A percentile compares a stretch with the other conserved stretches of the same genome.
These are phyloP conservation scores for Myotis yumanensis DNA, from an alignment of 2,113 vertebrate species.

Conservation along the genomic window DNA sequence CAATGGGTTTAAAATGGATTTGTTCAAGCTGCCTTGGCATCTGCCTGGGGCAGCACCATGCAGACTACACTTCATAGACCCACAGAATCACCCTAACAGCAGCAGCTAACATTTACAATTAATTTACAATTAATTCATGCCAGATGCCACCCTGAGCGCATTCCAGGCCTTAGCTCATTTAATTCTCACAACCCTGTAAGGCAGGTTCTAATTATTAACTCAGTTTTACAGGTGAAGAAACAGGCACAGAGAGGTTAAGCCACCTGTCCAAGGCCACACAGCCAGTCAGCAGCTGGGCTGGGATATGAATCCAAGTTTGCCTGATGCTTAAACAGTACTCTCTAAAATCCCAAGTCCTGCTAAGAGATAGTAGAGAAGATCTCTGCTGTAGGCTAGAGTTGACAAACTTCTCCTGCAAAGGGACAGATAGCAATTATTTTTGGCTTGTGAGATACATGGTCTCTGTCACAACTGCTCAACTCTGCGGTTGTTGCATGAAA, in stretches of 20 bases:
- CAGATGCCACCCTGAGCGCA: neutral
- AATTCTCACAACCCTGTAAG: neutral
- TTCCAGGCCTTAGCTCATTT: neutral
- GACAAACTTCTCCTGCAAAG: neutral
- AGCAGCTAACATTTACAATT: neutral
- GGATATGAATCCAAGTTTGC: neutral
- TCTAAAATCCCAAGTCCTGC: neutral
- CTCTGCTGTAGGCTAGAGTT: neutral
- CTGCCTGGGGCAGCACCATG: neutral
- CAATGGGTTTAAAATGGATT: neutral
- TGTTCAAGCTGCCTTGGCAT: neutral
- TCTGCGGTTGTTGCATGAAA: neutral
- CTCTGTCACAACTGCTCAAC: neutral
- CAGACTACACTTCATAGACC: neutral
- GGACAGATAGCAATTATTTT: neutral
- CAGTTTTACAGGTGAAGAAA: constrained; percentile 9
- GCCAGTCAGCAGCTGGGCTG: neutral
- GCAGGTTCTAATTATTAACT: neutral
- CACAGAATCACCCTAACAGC: neutral
- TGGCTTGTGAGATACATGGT: neutral
- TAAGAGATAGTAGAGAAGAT: neutral
- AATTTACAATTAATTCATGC: neutral
- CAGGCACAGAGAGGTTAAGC: neutral
- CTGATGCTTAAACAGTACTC: neutral
- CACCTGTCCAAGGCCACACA: neutral